Percentiles rank a stretch among this genome's conserved stretches.
phyloP scores from a whole-genome alignment of 2,888 invertebrate genomes.

The Ophion slaviceki region DNA sequence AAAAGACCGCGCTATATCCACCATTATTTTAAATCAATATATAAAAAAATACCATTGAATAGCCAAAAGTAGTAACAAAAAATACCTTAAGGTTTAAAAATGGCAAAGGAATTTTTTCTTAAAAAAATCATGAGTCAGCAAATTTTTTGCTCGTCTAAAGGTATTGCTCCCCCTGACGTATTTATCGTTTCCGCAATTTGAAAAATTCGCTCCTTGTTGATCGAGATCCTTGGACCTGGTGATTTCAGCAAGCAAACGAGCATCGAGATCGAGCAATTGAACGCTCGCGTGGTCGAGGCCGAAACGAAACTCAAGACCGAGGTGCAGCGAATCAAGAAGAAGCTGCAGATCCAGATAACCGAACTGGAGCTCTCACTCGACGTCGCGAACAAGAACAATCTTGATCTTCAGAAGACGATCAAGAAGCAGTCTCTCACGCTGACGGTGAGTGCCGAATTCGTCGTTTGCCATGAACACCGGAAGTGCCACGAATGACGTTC shows the following conservation, averaged over 20 bases:
- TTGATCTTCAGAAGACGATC: conserved; percentile 98
- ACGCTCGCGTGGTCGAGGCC: conserved; percentile 97
- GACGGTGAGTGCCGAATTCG: conserved; percentile 84
- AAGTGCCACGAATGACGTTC: no score
- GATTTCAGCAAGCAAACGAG: conserved; percentile 95
- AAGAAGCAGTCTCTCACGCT: conserved; percentile 98
- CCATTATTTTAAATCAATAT: no score
- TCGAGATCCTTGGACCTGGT: not conserved
- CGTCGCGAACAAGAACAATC: conserved; percentile 99
- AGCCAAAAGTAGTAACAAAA: no score
- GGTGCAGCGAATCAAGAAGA: conserved; percentile 99
- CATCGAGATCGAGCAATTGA: conserved; percentile 98
- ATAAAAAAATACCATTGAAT: no score
- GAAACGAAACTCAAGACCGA: conserved; percentile 98
- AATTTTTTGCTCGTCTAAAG: no score
- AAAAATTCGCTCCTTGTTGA: not conserved
- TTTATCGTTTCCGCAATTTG: not conserved
- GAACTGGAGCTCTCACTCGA: conserved; percentile 98
- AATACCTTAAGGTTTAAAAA: no score
- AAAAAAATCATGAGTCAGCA: no score
- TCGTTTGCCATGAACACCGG: not conserved
- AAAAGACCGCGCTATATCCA: no score
- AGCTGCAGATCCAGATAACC: conserved; percentile 98
- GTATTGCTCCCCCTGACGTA: no score
- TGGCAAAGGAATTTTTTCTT: no score